These are phyloP conservation scores for Excalfactoria chinensis DNA, from an alignment of 2,113 vertebrate species.

Conservation along the genomic window DNA sequence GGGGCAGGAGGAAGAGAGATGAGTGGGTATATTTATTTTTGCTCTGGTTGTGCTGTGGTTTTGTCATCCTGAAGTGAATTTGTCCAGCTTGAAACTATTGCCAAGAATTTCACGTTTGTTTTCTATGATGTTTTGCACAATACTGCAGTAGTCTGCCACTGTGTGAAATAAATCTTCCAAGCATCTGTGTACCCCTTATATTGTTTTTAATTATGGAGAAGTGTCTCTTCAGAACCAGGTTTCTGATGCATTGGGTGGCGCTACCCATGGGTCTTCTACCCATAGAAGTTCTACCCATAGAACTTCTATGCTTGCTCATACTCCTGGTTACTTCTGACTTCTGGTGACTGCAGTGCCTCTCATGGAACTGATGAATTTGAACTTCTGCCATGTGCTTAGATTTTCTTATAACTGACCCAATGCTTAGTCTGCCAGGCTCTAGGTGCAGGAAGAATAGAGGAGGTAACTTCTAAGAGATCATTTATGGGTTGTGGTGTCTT, in stretches of 20 bases:
- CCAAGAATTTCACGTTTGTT: conserved; percentile 49
- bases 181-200: neutral
- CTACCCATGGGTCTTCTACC: rapidly evolving
- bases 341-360: neutral
- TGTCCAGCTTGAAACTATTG: conserved; percentile 52
- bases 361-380: neutral
- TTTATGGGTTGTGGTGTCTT: neutral
- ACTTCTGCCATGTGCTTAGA: neutral
- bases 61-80: conserved; percentile 63
- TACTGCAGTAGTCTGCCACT: conserved; percentile 52
- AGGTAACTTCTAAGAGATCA: neutral
- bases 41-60: conserved; percentile 60
- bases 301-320: neutral
- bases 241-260: neutral
- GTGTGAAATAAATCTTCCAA: conserved; percentile 45
- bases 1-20: neutral
- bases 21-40: conserved; percentile 34
- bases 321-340: neutral
- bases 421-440: neutral
- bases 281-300: too few species aligned
- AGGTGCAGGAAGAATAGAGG: neutral
- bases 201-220: conserved; percentile 5
- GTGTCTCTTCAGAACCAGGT: neutral
- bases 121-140: conserved; percentile 42
- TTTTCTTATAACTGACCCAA: neutral